Evolutionary conservation across 2,113 vertebrate genomes (phyloP).

Genomic region (Ptyas mucosa): DNA sequence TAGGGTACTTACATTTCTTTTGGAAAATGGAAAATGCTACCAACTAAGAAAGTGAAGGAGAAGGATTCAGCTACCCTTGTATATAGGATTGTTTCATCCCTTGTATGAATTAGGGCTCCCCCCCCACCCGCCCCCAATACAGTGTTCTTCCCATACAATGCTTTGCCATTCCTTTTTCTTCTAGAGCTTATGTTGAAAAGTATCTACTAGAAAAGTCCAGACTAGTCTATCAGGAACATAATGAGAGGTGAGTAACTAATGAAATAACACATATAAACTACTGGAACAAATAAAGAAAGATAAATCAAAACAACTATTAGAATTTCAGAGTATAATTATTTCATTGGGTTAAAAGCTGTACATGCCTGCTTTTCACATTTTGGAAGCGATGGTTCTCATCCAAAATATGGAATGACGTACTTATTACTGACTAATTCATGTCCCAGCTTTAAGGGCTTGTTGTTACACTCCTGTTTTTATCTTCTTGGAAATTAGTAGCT

Average conservation of each 20-base stretch:
- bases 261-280: not conserved
- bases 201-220: slow-evolving; percentile 97
- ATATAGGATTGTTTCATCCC: not conserved
- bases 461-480: not conserved
- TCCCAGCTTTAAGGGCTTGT: not conserved
- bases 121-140: not conserved
- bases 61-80: not conserved
- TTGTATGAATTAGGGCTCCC: not conserved
- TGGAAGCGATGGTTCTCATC: not conserved
- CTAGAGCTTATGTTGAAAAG: slow-evolving; percentile 95
- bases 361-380: not conserved
- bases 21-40: not conserved
- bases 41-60: slow-evolving; percentile 31
- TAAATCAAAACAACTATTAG: slow-evolving; percentile 1
- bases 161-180: slow-evolving; percentile 38
- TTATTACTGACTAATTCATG: not conserved
- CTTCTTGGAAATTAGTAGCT: not conserved
- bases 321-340: not conserved
- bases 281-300: not conserved
- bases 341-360: not conserved
- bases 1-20: not conserved
- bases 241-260: slow-evolving; percentile 80
- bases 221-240: slow-evolving; percentile 97
- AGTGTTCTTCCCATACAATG: not conserved
- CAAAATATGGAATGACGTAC: not conserved